phyloP scores from a whole-genome alignment of 2,113 vertebrate genomes.

The Brachionichthys hirsutus region DNA sequence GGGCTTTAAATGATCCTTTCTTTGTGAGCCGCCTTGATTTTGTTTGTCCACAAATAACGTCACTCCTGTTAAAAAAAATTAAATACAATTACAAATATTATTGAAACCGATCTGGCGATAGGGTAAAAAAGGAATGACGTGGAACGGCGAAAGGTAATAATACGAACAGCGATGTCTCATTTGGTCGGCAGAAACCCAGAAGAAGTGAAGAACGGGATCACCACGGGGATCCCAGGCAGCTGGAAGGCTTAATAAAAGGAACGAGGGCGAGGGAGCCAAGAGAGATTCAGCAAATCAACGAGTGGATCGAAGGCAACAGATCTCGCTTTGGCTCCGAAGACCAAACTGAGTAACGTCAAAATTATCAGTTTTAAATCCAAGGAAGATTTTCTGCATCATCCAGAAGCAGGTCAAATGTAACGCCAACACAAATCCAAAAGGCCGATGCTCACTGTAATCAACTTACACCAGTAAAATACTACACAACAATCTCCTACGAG shows the following conservation, averaged over 20 bases:
- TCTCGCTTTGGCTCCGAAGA: background rate
- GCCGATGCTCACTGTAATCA: background rate
- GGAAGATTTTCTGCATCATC: background rate
- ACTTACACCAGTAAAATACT: background rate
- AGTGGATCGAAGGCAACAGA: background rate
- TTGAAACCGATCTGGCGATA: background rate
- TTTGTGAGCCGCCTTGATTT: too few relatives aligned
- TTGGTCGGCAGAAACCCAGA: slow-evolving; percentile 19
- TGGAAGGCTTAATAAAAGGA: slow-evolving; percentile 5
- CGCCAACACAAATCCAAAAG: background rate
- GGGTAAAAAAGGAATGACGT: too few relatives aligned
- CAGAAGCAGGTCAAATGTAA: background rate
- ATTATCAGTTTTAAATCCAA: background rate
- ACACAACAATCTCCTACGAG: background rate
- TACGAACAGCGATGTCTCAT: too few relatives aligned
- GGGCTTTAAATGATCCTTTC: too few relatives aligned
- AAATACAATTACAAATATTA: background rate
- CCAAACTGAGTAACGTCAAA: background rate
- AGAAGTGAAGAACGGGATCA: background rate
- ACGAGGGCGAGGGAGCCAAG: slow-evolving; percentile 9
- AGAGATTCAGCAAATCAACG: slow-evolving; percentile 50
- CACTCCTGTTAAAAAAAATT: background rate
- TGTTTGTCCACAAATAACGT: too few relatives aligned
- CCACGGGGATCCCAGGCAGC: background rate
- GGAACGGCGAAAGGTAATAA: too few relatives aligned